phyloP scores from a whole-genome alignment of 2,113 vertebrate genomes.

The Naja naja region DNA sequence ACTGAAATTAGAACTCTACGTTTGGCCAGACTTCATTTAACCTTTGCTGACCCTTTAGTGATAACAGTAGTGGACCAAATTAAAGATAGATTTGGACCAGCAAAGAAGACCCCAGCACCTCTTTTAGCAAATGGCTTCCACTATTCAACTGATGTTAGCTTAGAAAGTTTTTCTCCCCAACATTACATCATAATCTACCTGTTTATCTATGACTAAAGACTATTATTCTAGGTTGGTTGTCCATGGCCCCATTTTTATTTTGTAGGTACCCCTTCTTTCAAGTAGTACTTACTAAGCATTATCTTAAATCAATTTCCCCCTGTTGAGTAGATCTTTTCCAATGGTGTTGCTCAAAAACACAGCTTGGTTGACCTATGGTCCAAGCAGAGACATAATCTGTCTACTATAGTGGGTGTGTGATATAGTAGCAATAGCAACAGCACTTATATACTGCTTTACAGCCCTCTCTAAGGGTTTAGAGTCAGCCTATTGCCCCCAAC shows the following conservation, averaged over 20 bases:
- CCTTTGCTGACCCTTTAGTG: too few relatives aligned
- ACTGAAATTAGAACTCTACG: too few relatives aligned
- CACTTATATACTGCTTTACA: too few relatives aligned
- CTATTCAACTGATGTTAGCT: neutral
- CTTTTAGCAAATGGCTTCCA: neutral
- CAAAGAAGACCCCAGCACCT: neutral
- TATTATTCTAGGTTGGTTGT: neutral
- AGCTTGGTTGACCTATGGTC: neutral
- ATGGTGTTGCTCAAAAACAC: neutral
- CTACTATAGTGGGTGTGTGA: neutral
- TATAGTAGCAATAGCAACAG: neutral
- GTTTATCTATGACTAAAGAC: neutral
- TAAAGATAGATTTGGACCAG: neutral
- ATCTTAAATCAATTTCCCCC: neutral
- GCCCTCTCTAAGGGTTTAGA: too few relatives aligned
- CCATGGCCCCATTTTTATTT: neutral
- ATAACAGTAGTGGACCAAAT: neutral
- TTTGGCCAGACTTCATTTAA: too few relatives aligned
- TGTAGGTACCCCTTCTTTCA: neutral
- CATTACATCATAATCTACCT: neutral
- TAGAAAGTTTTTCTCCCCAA: neutral
- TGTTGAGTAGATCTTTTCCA: neutral
- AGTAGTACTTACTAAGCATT: neutral
- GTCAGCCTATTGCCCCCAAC: too few relatives aligned
- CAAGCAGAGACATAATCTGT: neutral